A percentile compares a stretch with the other conserved stretches of the same genome.
Evolutionary conservation across 2,797 vertebrate species (phyloP).

Genomic region (Cuculus canorus): DNA sequence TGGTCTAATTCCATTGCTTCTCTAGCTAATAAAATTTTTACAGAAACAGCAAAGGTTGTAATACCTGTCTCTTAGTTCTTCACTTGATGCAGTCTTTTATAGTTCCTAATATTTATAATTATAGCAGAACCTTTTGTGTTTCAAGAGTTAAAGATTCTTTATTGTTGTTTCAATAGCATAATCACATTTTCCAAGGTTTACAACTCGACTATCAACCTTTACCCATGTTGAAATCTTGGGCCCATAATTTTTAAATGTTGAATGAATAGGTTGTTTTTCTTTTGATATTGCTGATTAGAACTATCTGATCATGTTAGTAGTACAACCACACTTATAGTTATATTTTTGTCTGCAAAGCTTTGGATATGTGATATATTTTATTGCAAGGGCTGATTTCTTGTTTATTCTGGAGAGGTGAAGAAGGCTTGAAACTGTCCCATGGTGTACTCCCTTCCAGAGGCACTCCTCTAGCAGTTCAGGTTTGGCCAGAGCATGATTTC

Average conservation of each 20-base stretch:
- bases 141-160: neutral
- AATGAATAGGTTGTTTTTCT: neutral
- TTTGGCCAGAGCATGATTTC: neutral
- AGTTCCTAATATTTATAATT: neutral
- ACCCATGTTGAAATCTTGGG: neutral
- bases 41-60: neutral
- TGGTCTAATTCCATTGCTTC: conserved; percentile 16
- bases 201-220: neutral
- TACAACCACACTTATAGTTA: neutral
- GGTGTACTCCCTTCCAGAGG: neutral
- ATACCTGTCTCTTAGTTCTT: neutral
- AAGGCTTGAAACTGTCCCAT: neutral
- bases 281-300: neutral
- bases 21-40: conserved; percentile 4
- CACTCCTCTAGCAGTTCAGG: neutral
- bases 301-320: neutral
- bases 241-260: neutral
- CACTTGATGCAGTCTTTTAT: neutral
- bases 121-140: neutral
- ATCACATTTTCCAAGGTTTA: neutral
- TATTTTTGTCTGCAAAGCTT: neutral
- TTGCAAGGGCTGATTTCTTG: neutral
- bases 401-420: neutral
- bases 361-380: neutral
- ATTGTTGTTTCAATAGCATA: neutral